Conservation (phyloP, 2,888 invertebrate species). For the Noctua fimbriata region DNA sequence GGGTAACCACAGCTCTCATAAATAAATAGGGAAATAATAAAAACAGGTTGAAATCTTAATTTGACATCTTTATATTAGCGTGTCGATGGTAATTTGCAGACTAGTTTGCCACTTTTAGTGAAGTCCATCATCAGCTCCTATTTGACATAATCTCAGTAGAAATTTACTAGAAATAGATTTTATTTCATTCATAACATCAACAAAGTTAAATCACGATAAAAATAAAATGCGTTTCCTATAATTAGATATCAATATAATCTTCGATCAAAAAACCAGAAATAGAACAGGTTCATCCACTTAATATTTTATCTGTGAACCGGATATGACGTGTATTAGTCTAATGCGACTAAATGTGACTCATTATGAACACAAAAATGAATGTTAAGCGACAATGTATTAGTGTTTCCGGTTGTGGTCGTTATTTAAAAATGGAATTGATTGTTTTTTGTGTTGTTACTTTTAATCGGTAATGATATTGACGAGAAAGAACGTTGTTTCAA, state of each 20-base stretch:
- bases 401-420: conserved; percentile 61
- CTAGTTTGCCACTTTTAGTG: neutral
- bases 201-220: neutral
- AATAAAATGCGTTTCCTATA: conserved; percentile 17
- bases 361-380: conserved; percentile 62
- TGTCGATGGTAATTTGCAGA: neutral
- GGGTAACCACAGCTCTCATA: neutral
- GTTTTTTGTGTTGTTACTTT: conserved; percentile 19
- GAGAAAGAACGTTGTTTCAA: neutral
- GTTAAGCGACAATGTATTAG: conserved; percentile 57
- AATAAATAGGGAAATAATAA: too few species aligned
- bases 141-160: neutral
- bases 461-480: neutral
- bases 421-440: conserved; percentile 43
- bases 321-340: conserved; percentile 65
- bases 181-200: neutral
- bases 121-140: neutral
- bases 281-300: conserved; percentile 32
- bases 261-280: conserved; percentile 23
- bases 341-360: conserved; percentile 65
- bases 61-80: neutral
- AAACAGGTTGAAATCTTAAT: too few species aligned
- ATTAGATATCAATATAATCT: neutral
- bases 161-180: neutral
- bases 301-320: conserved; percentile 59